phyloP scores from a whole-genome alignment of 2,113 vertebrate genomes.

The Plectropomus leopardus region DNA sequence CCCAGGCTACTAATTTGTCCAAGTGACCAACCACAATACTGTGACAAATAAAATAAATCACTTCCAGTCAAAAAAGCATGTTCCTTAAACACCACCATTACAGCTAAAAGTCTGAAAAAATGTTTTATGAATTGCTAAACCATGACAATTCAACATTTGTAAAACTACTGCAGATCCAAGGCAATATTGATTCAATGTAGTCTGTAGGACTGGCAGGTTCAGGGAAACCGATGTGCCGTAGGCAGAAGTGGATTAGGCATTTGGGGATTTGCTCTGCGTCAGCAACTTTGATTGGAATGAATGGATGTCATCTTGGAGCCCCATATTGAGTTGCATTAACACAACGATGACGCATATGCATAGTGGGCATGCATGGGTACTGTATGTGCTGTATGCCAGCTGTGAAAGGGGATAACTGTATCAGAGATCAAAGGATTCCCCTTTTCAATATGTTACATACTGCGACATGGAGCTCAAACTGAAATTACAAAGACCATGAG shows the following conservation, averaged over 20 bases:
- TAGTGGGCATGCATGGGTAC: not conserved
- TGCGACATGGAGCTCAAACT: not conserved
- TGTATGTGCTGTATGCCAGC: constrained; percentile 8
- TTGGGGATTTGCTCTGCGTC: not conserved
- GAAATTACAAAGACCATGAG: not conserved
- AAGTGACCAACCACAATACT: not conserved
- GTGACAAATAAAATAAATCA: not conserved
- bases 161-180: not conserved
- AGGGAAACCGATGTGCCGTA: not conserved
- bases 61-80: not conserved
- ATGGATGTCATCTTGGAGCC: not conserved
- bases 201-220: not conserved
- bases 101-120: too few species aligned
- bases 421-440: not conserved
- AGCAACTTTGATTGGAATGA: constrained; percentile 17
- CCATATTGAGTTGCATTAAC: not conserved
- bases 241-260: too few species aligned
- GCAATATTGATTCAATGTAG: not conserved
- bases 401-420: not conserved
- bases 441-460: not conserved
- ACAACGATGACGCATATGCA: not conserved
- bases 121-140: not conserved
- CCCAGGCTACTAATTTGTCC: not conserved
- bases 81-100: too few species aligned
- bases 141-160: not conserved